Percentiles rank a stretch among this genome's conserved stretches.
These are phyloP conservation scores for Asarcornis scutulata DNA, from an alignment of 2,113 vertebrate species.

Conservation along the genomic window DNA sequence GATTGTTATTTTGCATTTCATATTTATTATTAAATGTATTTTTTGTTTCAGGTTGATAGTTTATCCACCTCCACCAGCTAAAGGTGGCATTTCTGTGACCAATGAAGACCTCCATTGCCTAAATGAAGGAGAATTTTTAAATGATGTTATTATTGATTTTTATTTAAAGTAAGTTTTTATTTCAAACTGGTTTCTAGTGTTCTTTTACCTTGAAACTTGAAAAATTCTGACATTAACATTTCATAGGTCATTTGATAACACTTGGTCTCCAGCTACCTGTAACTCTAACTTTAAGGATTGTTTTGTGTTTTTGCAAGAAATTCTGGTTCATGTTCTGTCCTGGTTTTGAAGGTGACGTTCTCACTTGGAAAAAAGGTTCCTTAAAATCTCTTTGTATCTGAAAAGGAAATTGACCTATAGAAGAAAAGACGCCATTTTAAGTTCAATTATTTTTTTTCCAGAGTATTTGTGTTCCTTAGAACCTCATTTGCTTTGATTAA, in stretches of 20 bases:
- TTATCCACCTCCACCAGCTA: constrained; percentile 95
- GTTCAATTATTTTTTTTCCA: background rate
- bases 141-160: constrained; percentile 99
- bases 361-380: background rate
- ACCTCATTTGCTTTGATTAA: background rate
- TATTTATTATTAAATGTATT: constrained; percentile 3
- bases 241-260: background rate
- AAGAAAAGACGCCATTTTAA: background rate
- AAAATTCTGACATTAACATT: background rate
- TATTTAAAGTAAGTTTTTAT: constrained; percentile 94
- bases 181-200: background rate
- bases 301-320: background rate
- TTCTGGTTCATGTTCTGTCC: background rate
- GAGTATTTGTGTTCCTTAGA: background rate
- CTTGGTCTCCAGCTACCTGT: background rate
- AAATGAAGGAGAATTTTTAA: constrained; percentile 96
- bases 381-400: background rate
- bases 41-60: constrained; percentile 88
- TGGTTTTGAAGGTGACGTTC: background rate
- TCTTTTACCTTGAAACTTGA: background rate
- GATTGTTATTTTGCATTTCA: background rate
- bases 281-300: background rate
- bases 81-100: constrained; percentile 96
- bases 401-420: background rate
- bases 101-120: constrained; percentile 99